Conservation (phyloP, 2,888 invertebrate species). For the Dolichomitus sp. region DNA sequence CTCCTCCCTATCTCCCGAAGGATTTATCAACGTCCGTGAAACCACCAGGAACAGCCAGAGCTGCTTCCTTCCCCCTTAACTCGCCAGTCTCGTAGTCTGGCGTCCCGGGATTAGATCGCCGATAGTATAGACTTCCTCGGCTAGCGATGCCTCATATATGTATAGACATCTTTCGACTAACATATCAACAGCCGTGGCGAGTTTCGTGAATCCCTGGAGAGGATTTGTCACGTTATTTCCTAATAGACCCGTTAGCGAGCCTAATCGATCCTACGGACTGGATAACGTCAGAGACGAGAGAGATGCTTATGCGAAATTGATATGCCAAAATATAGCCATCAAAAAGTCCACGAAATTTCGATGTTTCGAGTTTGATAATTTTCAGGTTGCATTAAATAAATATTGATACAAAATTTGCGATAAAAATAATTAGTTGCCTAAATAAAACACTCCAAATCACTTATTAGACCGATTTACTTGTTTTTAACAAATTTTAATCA, state of each 20-base stretch:
- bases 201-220: conserved; percentile 27
- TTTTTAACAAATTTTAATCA: no score
- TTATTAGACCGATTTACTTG: no score
- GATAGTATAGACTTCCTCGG: conserved; percentile 6
- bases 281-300: not conserved
- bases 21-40: conserved; percentile 48
- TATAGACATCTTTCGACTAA: not conserved
- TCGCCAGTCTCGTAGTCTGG: conserved; percentile 14
- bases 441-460: no score
- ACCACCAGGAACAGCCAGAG: conserved; percentile 17
- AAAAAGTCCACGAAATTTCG: no score
- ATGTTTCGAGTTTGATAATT: not conserved
- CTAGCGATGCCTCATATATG: not conserved
- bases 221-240: conserved; percentile 30
- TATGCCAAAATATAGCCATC: not conserved
- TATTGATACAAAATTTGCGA: no score
- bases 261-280: not conserved
- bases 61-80: not conserved
- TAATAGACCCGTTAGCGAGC: conserved; percentile 29
- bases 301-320: not conserved
- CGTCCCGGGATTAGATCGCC: conserved; percentile 40
- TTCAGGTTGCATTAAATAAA: no score
- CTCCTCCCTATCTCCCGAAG: conserved; percentile 15
- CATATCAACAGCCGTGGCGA: conserved; percentile 11
- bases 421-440: no score